These are phyloP conservation scores for Drosophila niveifrons DNA, from an alignment of 2,888 invertebrate species.

Conservation along the genomic window DNA sequence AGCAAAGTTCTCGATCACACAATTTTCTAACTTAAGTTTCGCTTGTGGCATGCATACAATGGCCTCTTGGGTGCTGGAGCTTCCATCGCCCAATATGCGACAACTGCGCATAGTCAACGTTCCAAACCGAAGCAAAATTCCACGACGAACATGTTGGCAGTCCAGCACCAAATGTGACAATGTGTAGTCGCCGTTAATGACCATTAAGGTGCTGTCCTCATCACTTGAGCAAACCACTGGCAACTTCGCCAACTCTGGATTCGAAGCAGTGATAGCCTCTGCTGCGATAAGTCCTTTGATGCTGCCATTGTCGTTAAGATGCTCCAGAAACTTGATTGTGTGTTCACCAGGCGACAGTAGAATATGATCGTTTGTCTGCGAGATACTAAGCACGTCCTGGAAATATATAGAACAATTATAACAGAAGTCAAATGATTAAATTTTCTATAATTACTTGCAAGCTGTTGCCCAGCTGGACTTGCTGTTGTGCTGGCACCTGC, in stretches of 20 bases:
- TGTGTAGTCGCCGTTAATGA: constrained; percentile 86
- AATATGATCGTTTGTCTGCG: constrained; percentile 86
- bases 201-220: constrained; percentile 86
- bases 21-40: constrained; percentile 85
- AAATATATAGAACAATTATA: constrained; percentile 42
- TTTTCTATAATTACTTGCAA: constrained; percentile 68
- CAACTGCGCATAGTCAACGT: constrained; percentile 86
- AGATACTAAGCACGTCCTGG: constrained; percentile 78
- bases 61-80: constrained; percentile 87
- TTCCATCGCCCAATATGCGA: constrained; percentile 86
- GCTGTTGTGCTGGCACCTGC: constrained; percentile 80
- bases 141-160: constrained; percentile 86
- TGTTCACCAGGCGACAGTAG: constrained; percentile 86
- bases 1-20: constrained; percentile 86
- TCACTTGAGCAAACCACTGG: constrained; percentile 85
- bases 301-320: constrained; percentile 86
- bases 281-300: constrained; percentile 60
- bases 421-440: background rate
- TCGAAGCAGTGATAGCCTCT: constrained; percentile 9
- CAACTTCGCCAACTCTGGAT: constrained; percentile 43
- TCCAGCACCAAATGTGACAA: constrained; percentile 87
- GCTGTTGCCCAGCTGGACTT: constrained; percentile 85
- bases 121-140: constrained; percentile 86
- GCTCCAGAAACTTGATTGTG: constrained; percentile 86
- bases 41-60: constrained; percentile 86